A percentile compares a stretch with the other conserved stretches of the same genome.
These are phyloP conservation scores for Campoletis raptor DNA, from an alignment of 2,888 invertebrate genomes.

Conservation along the genomic window DNA sequence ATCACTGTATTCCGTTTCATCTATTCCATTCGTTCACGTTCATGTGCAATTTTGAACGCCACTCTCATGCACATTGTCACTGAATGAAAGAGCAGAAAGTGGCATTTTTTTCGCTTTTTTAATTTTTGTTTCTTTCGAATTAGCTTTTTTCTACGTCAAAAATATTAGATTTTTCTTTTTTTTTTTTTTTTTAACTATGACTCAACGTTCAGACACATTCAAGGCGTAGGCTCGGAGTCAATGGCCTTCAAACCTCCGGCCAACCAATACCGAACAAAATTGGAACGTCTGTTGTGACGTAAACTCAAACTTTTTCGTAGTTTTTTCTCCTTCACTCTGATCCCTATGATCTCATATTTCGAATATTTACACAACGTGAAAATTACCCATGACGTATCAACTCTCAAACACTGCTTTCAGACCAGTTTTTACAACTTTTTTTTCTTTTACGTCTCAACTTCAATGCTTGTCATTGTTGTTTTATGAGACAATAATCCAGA, in stretches of 20 bases:
- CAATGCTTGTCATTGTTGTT: not conserved
- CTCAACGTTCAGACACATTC: not conserved
- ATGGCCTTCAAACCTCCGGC: slow-evolving; percentile 10
- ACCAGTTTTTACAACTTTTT: not conserved
- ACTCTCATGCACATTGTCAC: not conserved
- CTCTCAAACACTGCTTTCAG: not conserved
- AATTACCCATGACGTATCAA: not conserved
- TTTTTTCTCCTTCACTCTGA: not conserved
- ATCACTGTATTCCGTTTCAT: slow-evolving; percentile 8
- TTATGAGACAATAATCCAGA: not conserved
- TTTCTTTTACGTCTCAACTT: not conserved
- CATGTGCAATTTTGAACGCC: slow-evolving; percentile 15
- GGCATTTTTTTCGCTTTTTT: slow-evolving; percentile 11
- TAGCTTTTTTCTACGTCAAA: not conserved
- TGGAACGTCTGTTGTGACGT: not conserved
- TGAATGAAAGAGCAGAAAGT: not conserved
- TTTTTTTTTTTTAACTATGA: not conserved
- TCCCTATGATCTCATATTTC: slow-evolving; percentile 21
- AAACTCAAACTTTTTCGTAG: not conserved
- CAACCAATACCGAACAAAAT: not conserved
- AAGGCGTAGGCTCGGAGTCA: not conserved
- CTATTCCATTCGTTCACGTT: slow-evolving; percentile 25
- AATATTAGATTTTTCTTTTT: not conserved
- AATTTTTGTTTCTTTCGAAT: not conserved
- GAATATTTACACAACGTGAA: not conserved